Conservation (phyloP, 2,888 invertebrate species). For the Steinernema scapterisci region DNA sequence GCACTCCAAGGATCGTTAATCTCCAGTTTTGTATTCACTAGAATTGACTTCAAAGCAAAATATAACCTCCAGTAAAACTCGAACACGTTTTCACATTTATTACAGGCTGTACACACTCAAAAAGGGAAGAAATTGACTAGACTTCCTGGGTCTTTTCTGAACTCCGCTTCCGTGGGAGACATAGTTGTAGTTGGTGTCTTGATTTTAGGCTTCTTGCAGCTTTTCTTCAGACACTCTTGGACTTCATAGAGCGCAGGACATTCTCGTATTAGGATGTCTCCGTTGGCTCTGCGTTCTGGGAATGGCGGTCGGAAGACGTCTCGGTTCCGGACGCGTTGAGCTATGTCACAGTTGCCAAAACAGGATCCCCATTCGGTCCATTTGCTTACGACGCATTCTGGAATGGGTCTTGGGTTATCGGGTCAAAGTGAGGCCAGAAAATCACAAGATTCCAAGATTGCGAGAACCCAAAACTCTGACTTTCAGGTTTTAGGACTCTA, state of each 20-base stretch:
- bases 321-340: constrained; percentile 46
- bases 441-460: too few species aligned
- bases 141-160: neutral
- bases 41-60: too few species aligned
- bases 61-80: too few species aligned
- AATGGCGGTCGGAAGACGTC: constrained; percentile 49
- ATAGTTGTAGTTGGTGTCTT: neutral
- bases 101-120: neutral
- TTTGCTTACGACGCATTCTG: constrained; percentile 46
- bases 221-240: constrained; percentile 39
- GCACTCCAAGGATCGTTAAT: too few species aligned
- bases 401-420: neutral
- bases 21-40: too few species aligned
- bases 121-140: constrained; percentile 19
- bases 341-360: constrained; percentile 47
- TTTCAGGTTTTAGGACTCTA: too few species aligned
- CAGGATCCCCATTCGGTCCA: constrained; percentile 43
- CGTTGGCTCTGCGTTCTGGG: constrained; percentile 39
- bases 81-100: too few species aligned
- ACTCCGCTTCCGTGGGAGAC: neutral
- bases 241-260: constrained; percentile 50
- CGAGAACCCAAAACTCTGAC: too few species aligned
- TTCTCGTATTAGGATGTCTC: constrained; percentile 40
- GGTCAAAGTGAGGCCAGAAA: too few species aligned
- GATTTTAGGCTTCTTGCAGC: constrained; percentile 38